Evolutionary conservation across 2,888 invertebrate genomes (phyloP).

Genomic region (Chloroclysta siterata): DNA sequence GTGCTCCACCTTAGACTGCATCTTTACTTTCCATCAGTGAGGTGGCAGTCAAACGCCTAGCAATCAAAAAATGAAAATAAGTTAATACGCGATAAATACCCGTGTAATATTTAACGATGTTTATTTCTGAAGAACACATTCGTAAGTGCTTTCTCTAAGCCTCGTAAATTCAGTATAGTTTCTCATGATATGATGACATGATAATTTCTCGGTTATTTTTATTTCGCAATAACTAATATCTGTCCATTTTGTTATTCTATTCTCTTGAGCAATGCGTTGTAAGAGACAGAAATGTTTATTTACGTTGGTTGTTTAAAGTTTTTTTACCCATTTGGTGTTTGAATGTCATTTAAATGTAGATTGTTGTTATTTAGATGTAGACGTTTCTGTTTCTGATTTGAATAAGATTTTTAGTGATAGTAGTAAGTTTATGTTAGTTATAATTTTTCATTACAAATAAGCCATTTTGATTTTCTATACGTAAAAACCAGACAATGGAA

Average conservation of each 20-base stretch:
- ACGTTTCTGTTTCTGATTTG: constrained; percentile 35
- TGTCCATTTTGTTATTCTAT: constrained; percentile 14
- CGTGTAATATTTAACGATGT: no score
- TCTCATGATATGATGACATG: no score
- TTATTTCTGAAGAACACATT: neutral
- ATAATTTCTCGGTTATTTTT: neutral
- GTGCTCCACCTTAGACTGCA: no score
- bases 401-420: constrained; percentile 23
- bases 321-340: constrained; percentile 11
- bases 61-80: no score
- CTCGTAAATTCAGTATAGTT: neutral
- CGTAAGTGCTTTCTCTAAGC: neutral
- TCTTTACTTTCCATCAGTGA: no score
- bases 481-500: no score
- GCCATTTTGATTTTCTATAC: no score
- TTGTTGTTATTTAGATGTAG: constrained; percentile 31
- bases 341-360: neutral
- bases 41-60: no score
- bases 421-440: neutral
- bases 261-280: constrained; percentile 43
- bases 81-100: no score
- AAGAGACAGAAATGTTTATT: constrained; percentile 39
- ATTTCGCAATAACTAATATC: neutral
- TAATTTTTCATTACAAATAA: neutral
- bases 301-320: constrained; percentile 1